Evolutionary conservation across 2,113 vertebrate species (phyloP).

Genomic region (Abramis brama): DNA sequence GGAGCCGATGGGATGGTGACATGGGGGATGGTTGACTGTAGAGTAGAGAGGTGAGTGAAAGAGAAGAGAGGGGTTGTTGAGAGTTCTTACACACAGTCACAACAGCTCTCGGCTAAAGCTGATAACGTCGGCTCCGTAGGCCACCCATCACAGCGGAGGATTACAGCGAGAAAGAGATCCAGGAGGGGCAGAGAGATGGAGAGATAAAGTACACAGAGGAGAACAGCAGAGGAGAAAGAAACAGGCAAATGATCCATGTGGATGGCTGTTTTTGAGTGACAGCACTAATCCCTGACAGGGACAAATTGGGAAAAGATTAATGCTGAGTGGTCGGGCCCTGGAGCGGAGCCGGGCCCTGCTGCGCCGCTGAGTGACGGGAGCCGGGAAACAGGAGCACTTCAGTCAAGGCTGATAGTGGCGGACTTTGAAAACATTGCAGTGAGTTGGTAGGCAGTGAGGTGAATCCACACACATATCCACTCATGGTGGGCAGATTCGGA

Average conservation of each 20-base stretch:
- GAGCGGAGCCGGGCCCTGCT: conserved; percentile 42
- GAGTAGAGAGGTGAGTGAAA: conserved; percentile 27
- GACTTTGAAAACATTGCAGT: conserved; percentile 12
- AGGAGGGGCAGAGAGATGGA: conserved; percentile 20
- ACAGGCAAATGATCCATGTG: conserved; percentile 49
- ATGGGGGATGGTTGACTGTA: conserved; percentile 47
- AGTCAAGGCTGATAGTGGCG: conserved; percentile 37
- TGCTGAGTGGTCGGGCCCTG: conserved; percentile 45
- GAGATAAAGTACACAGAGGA: conserved; percentile 35
- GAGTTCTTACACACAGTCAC: conserved; percentile 46
- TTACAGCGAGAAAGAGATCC: conserved; percentile 43
- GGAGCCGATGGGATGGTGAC: conserved; percentile 4
- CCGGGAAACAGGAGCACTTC: conserved; percentile 17
- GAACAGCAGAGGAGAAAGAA: conserved; percentile 11
- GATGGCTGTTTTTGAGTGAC: conserved; percentile 55
- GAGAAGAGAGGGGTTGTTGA: conserved; percentile 30
- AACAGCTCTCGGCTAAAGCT: conserved; percentile 38
- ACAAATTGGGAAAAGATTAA: conserved; percentile 61
- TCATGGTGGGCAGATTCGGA: conserved; percentile 50
- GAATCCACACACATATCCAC: neutral
- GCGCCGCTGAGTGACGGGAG: conserved; percentile 36
- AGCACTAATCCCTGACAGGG: conserved; percentile 59
- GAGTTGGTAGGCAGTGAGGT: conserved; percentile 35
- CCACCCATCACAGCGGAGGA: conserved; percentile 36
- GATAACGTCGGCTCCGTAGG: conserved; percentile 50